Evolutionary conservation across 2,113 vertebrate genomes (phyloP), one percentile per base, ranked within the genome.

Genomic region (Muntiacus reevesi): DNA sequence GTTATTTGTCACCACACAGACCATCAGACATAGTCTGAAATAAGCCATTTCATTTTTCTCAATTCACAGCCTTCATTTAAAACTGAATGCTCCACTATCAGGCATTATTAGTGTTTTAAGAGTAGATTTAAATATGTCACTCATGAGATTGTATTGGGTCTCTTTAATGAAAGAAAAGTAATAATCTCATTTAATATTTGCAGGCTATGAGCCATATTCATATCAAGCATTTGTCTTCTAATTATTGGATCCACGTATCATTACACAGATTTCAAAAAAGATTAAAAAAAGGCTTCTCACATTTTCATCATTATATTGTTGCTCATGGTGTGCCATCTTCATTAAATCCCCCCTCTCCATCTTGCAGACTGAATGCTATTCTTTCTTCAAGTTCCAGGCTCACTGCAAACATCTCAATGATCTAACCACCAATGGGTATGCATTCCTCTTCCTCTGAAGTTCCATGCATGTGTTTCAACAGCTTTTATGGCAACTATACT

Each of bases 151-250:
- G 62, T 81, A 92, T 57, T 76, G 27, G 19, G 30, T 2, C 33
- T 95, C 54, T 64, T 91, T 47, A 87, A 78, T 93, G 13, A 97
- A 94, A 86, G n/a, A 43, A 95, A 93, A 89, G 82, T 71, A 60
- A 87, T 55, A 60, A 84, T 78, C 47, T 89, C 67, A 92, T 47
- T 92, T 86, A 97, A 57, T 87, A 87, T 94, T 43, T 94, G 8
- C n/a, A 89, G 50, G n/a, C 43, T 45, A 52, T 89, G 52, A 47
- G 27, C 14, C 36, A 76, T 76, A 82, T 86, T 86, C 47, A 91
- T 71, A 21, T 50, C 33, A 93, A 91, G 5, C n/a, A 89, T 92
- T 91, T 93, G 19, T 47, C 36, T 89, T 92, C 7, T 60, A 93
- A 90, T 85, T 93, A 50, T n/a, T 96, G 16, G 10, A 88, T 45